Percentiles rank a stretch among this genome's conserved stretches.
phyloP scores from a whole-genome alignment of 2,888 invertebrate genomes.

The Harpalus rufipes region DNA sequence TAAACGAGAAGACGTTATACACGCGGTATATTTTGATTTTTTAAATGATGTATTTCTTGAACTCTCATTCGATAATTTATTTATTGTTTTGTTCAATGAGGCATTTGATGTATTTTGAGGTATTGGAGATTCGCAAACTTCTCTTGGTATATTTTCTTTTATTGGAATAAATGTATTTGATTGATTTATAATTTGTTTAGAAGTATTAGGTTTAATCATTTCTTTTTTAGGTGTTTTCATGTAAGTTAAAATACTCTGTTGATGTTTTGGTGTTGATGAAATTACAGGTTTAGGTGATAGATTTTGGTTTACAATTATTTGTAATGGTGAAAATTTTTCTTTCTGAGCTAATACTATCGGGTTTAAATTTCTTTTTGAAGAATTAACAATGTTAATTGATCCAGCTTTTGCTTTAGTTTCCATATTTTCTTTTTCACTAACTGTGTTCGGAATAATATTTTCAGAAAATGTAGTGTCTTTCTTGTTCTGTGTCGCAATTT shows the following conservation, averaged over 20 bases:
- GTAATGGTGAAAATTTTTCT: conserved; percentile 71
- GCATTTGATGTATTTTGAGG: conserved; percentile 6
- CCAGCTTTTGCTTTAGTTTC: not conserved
- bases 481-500: not conserved
- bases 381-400: not conserved
- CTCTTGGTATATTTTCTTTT: conserved; percentile 16
- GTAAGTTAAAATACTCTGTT: conserved; percentile 74
- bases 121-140: conserved; percentile 28
- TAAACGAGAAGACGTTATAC: conserved; percentile 73
- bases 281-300: conserved; percentile 60
- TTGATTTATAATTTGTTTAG: not conserved
- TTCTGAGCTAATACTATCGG: conserved; percentile 70
- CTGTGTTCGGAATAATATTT: conserved; percentile 13
- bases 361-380: conserved; percentile 67
- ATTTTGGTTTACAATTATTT: conserved; percentile 69
- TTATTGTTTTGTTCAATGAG: conserved; percentile 16
- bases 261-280: conserved; percentile 72
- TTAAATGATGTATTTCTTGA: not conserved
- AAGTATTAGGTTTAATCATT: not conserved
- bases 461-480: conserved; percentile 11
- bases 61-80: not conserved
- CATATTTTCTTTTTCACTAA: conserved; percentile 1
- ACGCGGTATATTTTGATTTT: conserved; percentile 45
- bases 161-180: conserved; percentile 29
- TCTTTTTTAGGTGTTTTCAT: conserved; percentile 65